A percentile compares a stretch with the other conserved stretches of the same genome.
Evolutionary conservation across 2,113 vertebrate species (phyloP).

Genomic region (Machaerirhynchus nigripectus): DNA sequence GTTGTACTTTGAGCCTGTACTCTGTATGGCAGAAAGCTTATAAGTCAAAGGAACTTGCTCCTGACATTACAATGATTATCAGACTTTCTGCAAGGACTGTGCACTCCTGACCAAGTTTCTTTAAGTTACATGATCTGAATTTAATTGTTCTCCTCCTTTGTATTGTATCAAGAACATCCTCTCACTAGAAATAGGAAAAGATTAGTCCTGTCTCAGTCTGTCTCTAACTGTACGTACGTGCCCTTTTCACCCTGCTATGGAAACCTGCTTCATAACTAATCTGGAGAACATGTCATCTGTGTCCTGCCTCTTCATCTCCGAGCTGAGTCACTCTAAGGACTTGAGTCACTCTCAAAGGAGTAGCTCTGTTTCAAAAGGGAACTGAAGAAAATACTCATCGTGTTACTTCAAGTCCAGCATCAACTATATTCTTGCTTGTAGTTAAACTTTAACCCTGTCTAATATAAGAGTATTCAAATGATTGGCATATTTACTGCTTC

Average conservation of each 20-base stretch:
- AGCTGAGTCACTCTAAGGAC: background rate
- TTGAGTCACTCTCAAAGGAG: background rate
- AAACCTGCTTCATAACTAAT: background rate
- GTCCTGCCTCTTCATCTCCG: background rate
- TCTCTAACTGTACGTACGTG: rapidly evolving
- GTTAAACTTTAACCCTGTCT: background rate
- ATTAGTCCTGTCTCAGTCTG: background rate
- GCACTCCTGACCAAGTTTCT: background rate
- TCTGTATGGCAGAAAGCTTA: background rate
- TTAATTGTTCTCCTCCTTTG: background rate
- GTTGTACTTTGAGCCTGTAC: background rate
- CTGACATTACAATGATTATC: background rate
- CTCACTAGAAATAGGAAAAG: background rate
- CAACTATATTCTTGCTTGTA: background rate
- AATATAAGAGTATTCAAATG: background rate
- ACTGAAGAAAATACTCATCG: background rate
- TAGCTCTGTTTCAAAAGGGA: background rate
- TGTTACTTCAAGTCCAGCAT: background rate
- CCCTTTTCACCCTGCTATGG: background rate
- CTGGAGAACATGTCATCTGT: background rate
- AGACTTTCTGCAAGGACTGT: background rate
- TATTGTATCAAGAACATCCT: background rate
- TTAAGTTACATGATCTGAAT: rapidly evolving
- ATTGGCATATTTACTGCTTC: background rate
- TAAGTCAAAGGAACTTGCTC: background rate